Base-by-base conservation (phyloP, 2,888 invertebrate species). In the Anoplius nigerrimus region DNA sequence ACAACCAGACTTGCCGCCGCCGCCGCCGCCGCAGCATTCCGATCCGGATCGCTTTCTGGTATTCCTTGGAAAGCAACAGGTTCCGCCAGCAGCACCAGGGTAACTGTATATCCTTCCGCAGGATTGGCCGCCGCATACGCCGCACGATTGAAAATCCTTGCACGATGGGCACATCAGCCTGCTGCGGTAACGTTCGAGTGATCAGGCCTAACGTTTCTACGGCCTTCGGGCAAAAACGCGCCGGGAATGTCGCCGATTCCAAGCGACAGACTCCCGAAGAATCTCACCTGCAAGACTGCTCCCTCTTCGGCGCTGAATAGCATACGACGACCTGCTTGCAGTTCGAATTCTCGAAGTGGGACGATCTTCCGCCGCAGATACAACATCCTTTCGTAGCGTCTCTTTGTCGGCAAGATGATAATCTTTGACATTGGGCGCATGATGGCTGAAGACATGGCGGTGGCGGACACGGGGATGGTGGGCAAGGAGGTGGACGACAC, bases 41-140 rank as follows among this genome's bases (percentile, higher is more conserved):
- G 77, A 51, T n/a, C 75, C 80, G 51, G 72, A 66, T 11, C 74
- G 75, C 60, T 77, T 77, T 60, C 63, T 72, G 58, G 66, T 64
- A 73, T 81, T 82, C 52, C 82, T 71, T 58, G 80, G 78, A 27
- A 78, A 82, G 68, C 74, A 80, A 58, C 77, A 75, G 54, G 60
- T 72, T 46, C 76, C 77, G 59, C 75, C 77, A 21, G 75, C 66
- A 53, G 74, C 72, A 54, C 75, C 76, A 8, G 75, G 65, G 48
- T 79, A 76, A 72, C 79, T 79, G 63, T 81, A 80, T 59, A 80
- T 81, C 62, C 66, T 77, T 67, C 76, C 81, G 43, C 78, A 78
- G 52, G 74, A 79, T 69, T 78, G 77, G 62, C 78, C 79, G 24
- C 80, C 74, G 73, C 79, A 81, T 64, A 74, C 73, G 34, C 78